These are phyloP conservation scores for Bujurquina vittata DNA, from an alignment of 2,113 vertebrate genomes.

Conservation along the genomic window DNA sequence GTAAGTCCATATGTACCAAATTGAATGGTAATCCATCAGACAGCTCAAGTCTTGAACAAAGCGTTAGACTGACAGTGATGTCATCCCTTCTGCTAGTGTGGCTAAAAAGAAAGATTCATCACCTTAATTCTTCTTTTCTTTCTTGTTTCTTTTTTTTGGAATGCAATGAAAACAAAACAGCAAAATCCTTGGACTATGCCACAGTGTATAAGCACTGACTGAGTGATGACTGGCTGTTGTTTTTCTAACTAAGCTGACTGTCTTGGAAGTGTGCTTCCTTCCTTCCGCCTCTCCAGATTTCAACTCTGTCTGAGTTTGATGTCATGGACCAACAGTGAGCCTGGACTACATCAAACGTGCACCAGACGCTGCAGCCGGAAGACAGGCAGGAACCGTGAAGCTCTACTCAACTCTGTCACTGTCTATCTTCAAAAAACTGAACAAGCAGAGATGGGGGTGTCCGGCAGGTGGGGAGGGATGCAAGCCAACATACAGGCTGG, in stretches of 20 bases:
- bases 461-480: conserved; percentile 42
- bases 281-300: conserved; percentile 60
- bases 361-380: conserved; percentile 70
- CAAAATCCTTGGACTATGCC: conserved; percentile 13
- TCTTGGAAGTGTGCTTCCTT: conserved; percentile 64
- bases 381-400: conserved; percentile 68
- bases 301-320: conserved; percentile 55
- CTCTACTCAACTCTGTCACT: conserved; percentile 57
- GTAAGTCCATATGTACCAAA: neutral
- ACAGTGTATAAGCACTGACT: conserved; percentile 20
- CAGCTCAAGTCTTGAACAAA: neutral
- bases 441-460: conserved; percentile 19
- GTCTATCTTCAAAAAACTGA: conserved; percentile 56
- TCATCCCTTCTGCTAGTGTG: neutral
- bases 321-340: conserved; percentile 49
- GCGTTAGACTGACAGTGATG: neutral
- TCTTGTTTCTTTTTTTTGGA: neutral
- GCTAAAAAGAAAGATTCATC: neutral
- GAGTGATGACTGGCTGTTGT: conserved; percentile 62
- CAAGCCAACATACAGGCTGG: conserved; percentile 42
- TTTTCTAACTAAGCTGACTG: conserved; percentile 42
- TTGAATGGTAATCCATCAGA: neutral
- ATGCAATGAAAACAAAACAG: neutral
- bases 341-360: conserved; percentile 72
- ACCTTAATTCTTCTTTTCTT: neutral